phyloP scores from a whole-genome alignment of 2,888 invertebrate species.

The Hololepta plana region DNA sequence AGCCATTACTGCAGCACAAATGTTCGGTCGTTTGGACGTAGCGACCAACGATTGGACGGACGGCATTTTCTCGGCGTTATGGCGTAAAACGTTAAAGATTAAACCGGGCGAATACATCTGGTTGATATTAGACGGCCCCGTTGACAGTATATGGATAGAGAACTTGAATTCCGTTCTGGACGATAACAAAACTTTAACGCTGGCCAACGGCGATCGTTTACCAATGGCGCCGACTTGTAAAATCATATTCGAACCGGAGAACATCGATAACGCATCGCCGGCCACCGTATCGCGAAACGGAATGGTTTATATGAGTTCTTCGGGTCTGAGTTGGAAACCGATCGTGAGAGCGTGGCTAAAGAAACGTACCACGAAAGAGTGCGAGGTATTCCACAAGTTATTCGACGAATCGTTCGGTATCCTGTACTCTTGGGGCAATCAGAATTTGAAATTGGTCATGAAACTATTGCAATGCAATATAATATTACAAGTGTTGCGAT shows the following conservation, averaged over 20 bases:
- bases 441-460: conserved; percentile 69
- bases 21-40: conserved; percentile 92
- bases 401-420: conserved; percentile 60
- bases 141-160: conserved; percentile 97
- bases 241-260: conserved; percentile 93
- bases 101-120: conserved; percentile 82
- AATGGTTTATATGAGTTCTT: conserved; percentile 88
- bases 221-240: conserved; percentile 90
- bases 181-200: conserved; percentile 86
- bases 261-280: conserved; percentile 94
- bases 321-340: conserved; percentile 84
- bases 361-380: conserved; percentile 34
- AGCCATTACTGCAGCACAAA: conserved; percentile 91
- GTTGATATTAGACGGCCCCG: conserved; percentile 90
- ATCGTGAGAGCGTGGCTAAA: conserved; percentile 76
- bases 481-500: conserved; percentile 63
- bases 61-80: conserved; percentile 91
- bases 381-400: conserved; percentile 45
- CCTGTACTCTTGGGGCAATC: conserved; percentile 67
- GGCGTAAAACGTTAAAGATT: conserved; percentile 83
- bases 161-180: conserved; percentile 93
- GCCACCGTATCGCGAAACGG: conserved; percentile 71
- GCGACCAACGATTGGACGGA: conserved; percentile 99
- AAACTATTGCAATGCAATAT: conserved; percentile 81
- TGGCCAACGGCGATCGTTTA: conserved; percentile 89